Evolutionary conservation across 2,113 vertebrate species (phyloP), one percentile per base, ranked within the genome.

Genomic region (Macrotis lagotis): DNA sequence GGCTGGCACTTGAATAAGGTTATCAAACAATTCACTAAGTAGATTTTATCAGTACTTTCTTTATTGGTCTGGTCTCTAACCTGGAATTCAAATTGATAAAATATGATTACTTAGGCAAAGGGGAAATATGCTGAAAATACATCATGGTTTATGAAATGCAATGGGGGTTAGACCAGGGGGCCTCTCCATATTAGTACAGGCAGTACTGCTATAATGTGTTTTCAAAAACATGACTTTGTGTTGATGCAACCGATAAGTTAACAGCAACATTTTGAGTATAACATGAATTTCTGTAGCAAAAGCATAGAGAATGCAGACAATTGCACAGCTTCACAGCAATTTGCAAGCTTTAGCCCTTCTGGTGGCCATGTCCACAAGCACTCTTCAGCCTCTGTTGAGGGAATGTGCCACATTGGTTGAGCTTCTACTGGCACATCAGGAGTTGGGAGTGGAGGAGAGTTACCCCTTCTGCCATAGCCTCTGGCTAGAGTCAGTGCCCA

Each of bases 1-100:
- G 88, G 91, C 92, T 94, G 91, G 89, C 50, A 92, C 44, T 50
- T 88, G 28, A 97, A 52, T 0, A 22, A 96, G 93, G 94, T 90
- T 52, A 3, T n/a, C 44, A n/a, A 12, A 90, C 74, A 95, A 83
- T 3, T 92, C 88, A n/a, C 2, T 51, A 10, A 26, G 89, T 24
- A 95, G 28, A 91, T 48, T 50, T 91, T 47, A 91, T n/a, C 90
- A 26, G 44, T 25, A 89, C 16, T 55, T 26, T 50, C 48, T 91
- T 88, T 89, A 50, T 48, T 50, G n/a, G 1, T 25, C 31, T 7
- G 0, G 25, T 90, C 88, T 90, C 74, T 88, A 88, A 94, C 2
- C 88, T 91, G 50, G 95, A 88, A 48, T 12, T 92, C 44, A 52
- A 94, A 1, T 12, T 8, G n/a, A 83, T 83, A 83, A 83, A 44